These are phyloP conservation scores for Empidonax traillii DNA, from an alignment of 2,113 vertebrate species.

Conservation along the genomic window DNA sequence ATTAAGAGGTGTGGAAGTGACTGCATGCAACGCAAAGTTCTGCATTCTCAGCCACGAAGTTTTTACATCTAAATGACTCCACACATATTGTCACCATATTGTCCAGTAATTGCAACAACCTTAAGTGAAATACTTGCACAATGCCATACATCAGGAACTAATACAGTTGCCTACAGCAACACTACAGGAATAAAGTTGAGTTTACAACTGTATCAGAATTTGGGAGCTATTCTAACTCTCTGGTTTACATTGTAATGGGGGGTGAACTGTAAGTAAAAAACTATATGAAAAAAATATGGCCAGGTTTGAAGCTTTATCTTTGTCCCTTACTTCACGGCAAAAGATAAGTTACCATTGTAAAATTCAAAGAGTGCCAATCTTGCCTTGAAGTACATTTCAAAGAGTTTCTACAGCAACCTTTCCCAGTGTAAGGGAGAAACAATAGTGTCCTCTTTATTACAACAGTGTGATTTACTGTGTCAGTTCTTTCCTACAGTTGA, in stretches of 20 bases:
- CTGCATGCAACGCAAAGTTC: neutral
- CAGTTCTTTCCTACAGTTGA: neutral
- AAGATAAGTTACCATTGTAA: neutral
- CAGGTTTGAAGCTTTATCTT: neutral
- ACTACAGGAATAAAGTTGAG: neutral
- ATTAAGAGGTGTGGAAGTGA: neutral
- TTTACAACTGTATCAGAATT: neutral
- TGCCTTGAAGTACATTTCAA: neutral
- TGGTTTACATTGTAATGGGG: neutral
- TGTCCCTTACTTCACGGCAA: neutral
- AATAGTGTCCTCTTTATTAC: neutral
- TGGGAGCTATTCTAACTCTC: neutral
- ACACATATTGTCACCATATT: neutral
- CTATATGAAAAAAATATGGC: neutral
- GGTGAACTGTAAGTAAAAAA: neutral
- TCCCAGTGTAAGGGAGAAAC: neutral
- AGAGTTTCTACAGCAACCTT: neutral
- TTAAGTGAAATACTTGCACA: constrained; percentile 29
- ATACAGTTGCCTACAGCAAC: neutral
- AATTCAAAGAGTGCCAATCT: neutral
- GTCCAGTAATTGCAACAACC: constrained; percentile 48
- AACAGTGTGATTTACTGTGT: neutral
- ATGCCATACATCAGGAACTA: neutral
- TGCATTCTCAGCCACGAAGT: neutral
- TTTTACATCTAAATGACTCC: neutral